Percentiles rank a stretch among this genome's conserved stretches.
Evolutionary conservation across 2,888 invertebrate genomes (phyloP).

Genomic region (Parascotia fuliginaria): DNA sequence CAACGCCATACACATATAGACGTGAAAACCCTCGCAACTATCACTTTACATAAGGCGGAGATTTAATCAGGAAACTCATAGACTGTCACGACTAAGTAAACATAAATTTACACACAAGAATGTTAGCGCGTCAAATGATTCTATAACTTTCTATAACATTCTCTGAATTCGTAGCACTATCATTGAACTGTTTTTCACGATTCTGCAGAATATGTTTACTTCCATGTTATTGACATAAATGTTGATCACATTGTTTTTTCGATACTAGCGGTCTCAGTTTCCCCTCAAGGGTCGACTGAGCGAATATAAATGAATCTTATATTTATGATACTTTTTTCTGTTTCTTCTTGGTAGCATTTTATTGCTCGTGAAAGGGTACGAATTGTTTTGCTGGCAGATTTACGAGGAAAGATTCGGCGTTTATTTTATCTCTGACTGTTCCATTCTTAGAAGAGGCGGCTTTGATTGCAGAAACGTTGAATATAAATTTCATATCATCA

Average conservation of each 20-base stretch:
- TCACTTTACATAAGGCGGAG: no score
- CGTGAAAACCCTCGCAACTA: no score
- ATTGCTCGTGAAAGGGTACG: constrained; percentile 85
- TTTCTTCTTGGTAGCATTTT: constrained; percentile 82
- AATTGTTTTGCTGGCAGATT: constrained; percentile 85
- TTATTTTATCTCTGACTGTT: constrained; percentile 79
- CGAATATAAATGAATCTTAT: constrained; percentile 85
- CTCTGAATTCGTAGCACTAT: constrained; percentile 12
- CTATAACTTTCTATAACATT: background rate
- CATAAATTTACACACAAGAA: background rate
- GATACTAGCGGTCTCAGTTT: constrained; percentile 62
- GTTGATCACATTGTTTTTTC: constrained; percentile 60
- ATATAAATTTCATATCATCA: constrained; percentile 54
- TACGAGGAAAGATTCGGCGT: constrained; percentile 82
- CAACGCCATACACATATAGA: no score
- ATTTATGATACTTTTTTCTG: constrained; percentile 84
- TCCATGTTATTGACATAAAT: constrained; percentile 44
- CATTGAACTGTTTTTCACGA: constrained; percentile 18
- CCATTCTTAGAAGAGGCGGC: constrained; percentile 60
- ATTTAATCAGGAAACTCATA: no score
- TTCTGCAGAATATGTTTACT: constrained; percentile 31
- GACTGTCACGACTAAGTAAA: no score
- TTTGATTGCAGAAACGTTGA: constrained; percentile 56
- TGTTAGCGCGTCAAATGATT: background rate
- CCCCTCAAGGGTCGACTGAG: constrained; percentile 74